Conservation (phyloP, 2,888 invertebrate species). For the Callimorpha dominula region DNA sequence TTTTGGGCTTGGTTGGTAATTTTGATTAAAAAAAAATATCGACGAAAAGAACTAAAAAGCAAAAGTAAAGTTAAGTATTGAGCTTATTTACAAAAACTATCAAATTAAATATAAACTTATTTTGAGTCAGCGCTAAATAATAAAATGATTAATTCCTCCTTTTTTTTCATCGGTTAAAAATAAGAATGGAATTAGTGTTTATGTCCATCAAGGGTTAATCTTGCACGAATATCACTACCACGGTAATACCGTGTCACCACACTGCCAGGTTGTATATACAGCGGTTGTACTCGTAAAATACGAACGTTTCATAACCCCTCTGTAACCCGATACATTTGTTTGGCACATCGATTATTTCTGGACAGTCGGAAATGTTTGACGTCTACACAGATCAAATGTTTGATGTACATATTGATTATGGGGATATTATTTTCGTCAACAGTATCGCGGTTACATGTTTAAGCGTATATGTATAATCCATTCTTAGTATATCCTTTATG, state of each 20-base stretch:
- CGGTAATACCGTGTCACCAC: background rate
- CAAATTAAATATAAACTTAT: too few species aligned
- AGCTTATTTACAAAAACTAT: too few species aligned
- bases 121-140: too few species aligned
- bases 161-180: too few species aligned
- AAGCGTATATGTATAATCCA: background rate
- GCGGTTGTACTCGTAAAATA: background rate
- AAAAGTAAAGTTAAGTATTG: too few species aligned
- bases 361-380: conserved; percentile 65
- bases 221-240: background rate
- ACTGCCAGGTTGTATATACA: background rate
- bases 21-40: too few species aligned
- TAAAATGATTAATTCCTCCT: too few species aligned
- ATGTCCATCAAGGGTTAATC: background rate
- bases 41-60: too few species aligned
- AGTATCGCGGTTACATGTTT: conserved; percentile 16
- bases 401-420: conserved; percentile 46
- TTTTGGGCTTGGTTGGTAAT: too few species aligned
- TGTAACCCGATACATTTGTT: conserved; percentile 62
- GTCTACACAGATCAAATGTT: conserved; percentile 57
- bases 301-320: conserved; percentile 29
- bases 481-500: background rate
- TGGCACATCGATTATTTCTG: conserved; percentile 68
- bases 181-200: too few species aligned
- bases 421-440: conserved; percentile 24